These are phyloP conservation scores for Bubo scandiacus DNA, from an alignment of 2,113 vertebrate species.

Conservation along the genomic window DNA sequence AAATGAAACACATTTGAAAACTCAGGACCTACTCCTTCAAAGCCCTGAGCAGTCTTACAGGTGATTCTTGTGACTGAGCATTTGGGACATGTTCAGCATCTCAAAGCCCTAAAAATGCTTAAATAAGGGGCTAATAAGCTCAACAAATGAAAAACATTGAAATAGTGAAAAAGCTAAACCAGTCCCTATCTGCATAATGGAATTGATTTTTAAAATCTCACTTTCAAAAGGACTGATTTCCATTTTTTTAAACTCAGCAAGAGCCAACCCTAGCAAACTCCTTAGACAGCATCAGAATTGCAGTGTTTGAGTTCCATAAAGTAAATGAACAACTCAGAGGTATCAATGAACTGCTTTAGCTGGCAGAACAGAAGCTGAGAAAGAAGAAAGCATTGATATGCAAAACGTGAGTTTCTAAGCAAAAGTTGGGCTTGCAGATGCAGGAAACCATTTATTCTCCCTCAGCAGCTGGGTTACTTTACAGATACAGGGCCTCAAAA, in stretches of 20 bases:
- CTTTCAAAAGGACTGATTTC: neutral
- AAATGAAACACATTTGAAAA: neutral
- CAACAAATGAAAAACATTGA: neutral
- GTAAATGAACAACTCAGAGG: neutral
- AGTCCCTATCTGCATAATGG: neutral
- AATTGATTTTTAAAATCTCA: neutral
- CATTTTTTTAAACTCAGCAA: neutral
- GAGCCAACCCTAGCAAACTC: neutral
- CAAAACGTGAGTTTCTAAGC: neutral
- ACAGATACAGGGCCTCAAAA: constrained; percentile 15
- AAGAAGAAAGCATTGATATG: neutral
- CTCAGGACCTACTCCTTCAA: neutral
- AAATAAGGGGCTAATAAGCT: neutral
- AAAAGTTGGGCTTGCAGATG: neutral
- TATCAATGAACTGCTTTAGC: neutral
- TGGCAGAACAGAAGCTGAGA: constrained; percentile 5
- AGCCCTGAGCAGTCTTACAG: neutral
- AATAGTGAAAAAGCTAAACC: neutral
- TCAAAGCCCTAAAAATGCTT: neutral
- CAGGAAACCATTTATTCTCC: constrained; percentile 35
- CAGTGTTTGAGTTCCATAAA: neutral
- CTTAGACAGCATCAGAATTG: neutral
- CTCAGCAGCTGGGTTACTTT: constrained; percentile 24
- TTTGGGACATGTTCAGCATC: neutral
- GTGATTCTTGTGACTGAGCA: neutral